A percentile compares a stretch with the other conserved stretches of the same genome.
These are phyloP conservation scores for Aproaerema taeniolella DNA, from an alignment of 2,888 invertebrate species.

Conservation along the genomic window DNA sequence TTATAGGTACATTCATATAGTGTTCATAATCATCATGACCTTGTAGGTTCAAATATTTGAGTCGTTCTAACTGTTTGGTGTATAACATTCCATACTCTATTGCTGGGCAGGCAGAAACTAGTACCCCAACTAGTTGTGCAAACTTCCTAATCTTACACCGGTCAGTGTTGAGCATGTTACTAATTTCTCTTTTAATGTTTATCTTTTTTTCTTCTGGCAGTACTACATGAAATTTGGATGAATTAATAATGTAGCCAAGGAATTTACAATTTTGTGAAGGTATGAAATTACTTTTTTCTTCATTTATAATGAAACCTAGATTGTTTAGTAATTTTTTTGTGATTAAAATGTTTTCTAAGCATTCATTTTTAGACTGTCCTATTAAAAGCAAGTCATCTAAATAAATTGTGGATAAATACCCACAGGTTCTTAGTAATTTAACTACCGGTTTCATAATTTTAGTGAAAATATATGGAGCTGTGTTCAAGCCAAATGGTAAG, in stretches of 20 bases:
- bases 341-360: not conserved
- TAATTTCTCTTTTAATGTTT: slow-evolving; percentile 1
- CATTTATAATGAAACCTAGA: slow-evolving; percentile 12
- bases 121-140: slow-evolving; percentile 19
- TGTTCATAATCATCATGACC: slow-evolving; percentile 3
- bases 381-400: slow-evolving; percentile 9
- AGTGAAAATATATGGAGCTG: slow-evolving; percentile 8
- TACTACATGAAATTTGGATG: not conserved
- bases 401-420: not conserved
- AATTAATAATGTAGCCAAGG: slow-evolving; percentile 6
- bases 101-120: slow-evolving; percentile 26
- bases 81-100: slow-evolving; percentile 23
- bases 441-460: slow-evolving; percentile 9
- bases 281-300: slow-evolving; percentile 7
- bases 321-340: slow-evolving; percentile 1
- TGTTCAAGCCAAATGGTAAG: slow-evolving; percentile 9
- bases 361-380: not conserved
- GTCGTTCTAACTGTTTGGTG: not conserved
- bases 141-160: slow-evolving; percentile 21
- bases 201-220: slow-evolving; percentile 6
- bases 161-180: not conserved
- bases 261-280: not conserved
- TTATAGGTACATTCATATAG: not conserved
- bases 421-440: not conserved
- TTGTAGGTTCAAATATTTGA: not conserved